Base-by-base conservation (phyloP, 2,113 vertebrate genomes). In the Rhegmatorhina hoffmannsi region DNA sequence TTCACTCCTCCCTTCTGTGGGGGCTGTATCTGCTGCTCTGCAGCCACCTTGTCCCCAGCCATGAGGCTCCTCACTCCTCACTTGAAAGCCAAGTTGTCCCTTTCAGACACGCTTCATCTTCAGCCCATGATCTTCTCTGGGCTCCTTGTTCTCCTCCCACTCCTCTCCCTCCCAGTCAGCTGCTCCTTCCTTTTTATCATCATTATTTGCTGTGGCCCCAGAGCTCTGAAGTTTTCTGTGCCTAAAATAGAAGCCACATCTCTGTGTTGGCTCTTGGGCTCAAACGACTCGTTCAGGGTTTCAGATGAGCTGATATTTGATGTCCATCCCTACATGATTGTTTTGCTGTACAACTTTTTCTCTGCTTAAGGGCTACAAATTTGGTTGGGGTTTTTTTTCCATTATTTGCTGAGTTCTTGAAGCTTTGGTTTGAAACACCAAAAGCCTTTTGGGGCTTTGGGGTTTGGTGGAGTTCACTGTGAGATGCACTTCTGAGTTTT, bases 31-130 rank as follows among this genome's bases (percentile, higher is more conserved):
- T 76, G 55, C 77, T 53, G 52, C 28, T 69, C 38, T 31, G 38
- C 2, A 1, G 50, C 52, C 9, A 1, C 10, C 2, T 17, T 43
- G 81, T 53, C 34, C 89, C 78, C 33, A 14, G 72, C 58, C 72
- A 63, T 8, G 46, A 89, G 59, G 82, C 55, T 92, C 88, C 87
- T 93, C 76, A 43, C 55, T 82, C 68, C 69, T 89, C 74, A 55
- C 85, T 92, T 95, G 90, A 96, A 96, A 95, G 94, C 87, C n/a
- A 76, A 82, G 78, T 89, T 73, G 43, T 56, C 80, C 40, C 76
- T 93, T 95, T 90, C 66, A 70, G 77, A 49, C 67, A 34, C 0
- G 11, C 75, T 93, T 79, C 49, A 76, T 95, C 93, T 88, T 79
- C 75, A 80, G 72, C 31, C 70, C 74, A 0, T 69, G 58, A 91